Evolutionary conservation across 2,888 invertebrate genomes (phyloP), one percentile per base, ranked within the genome.

Genomic region (Eueremaeus valkanovi): DNA sequence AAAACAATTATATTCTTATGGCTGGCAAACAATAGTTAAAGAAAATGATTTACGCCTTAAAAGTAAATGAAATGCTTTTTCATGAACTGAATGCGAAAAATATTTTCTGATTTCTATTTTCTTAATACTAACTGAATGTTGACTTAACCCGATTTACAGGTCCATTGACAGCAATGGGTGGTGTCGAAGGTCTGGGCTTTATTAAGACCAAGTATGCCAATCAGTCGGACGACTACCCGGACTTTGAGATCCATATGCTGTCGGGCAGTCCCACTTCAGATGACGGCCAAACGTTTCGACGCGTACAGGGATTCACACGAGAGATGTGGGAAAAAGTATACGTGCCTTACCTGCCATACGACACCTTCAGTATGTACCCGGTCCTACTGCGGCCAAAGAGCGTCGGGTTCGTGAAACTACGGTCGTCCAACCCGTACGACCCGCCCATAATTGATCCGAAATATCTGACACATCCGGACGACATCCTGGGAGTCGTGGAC

Each of bases 371-470:
- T 9, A 76, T 80, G 42, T 80, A 78, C 73, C 80, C 80, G 11
- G 80, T 80, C 0, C 40, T 80, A 49, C 45, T 80, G 45, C 63
- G 80, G 9, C 80, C 80, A 1, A 79, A 80, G 70, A 77, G 78
- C 18, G 33, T 79, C 18, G 80, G 80, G 16, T 79, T 74, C 72
- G 68, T 80, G 9, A 78, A 79, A 58, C 76, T 80, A 6, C 76
- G 80, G 16, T 79, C 80, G 0, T 66, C 88, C 0, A 92, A 95
- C 84, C 96, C 97, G 0, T 90, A 90, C 79, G 90, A 92, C 72
- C 90, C 90, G 81, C 96, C 97, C 0, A 82, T 90, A 36, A 93
- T 98, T 83, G 89, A 97, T 83, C 92, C 97, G 1, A 93, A 95
- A 82, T 98, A 98, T 83, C 91, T 95, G 80, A 89, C 90, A 77